Evolutionary conservation across 2,888 invertebrate genomes (phyloP).

Genomic region (Plebejus melissa): DNA sequence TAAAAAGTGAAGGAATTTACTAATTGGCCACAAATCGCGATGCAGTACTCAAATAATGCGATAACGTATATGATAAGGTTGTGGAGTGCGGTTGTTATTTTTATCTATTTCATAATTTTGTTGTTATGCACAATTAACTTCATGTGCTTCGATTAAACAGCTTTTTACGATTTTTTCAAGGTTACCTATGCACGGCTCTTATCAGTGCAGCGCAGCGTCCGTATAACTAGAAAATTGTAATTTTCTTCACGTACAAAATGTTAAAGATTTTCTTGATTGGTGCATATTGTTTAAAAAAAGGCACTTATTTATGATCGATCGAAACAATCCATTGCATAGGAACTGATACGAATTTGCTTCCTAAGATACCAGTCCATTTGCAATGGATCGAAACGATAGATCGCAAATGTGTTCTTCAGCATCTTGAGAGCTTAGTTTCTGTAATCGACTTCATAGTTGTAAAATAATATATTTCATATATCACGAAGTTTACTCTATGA

Average conservation of each 20-base stretch:
- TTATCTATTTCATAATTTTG: constrained; percentile 9
- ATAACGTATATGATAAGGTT: background rate
- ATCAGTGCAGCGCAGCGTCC: background rate
- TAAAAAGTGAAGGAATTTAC: background rate
- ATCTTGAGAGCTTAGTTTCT: too few species aligned
- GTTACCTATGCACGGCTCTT: background rate
- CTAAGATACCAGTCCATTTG: too few species aligned
- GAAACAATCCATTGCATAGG: background rate
- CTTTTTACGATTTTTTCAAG: constrained; percentile 8
- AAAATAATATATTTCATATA: too few species aligned
- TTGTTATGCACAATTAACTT: constrained; percentile 2
- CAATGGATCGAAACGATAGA: too few species aligned
- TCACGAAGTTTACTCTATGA: too few species aligned
- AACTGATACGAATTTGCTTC: background rate
- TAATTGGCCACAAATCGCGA: background rate
- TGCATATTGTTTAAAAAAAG: background rate
- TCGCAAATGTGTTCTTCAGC: too few species aligned
- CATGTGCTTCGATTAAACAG: background rate
- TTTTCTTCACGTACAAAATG: background rate
- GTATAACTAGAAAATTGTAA: background rate
- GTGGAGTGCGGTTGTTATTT: background rate
- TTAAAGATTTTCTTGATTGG: background rate
- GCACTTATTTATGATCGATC: too few species aligned
- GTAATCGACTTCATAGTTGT: too few species aligned
- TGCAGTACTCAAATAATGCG: background rate